These are phyloP conservation scores for Sebastes steindachneri DNA, from an alignment of 2,797 vertebrate genomes.

Conservation along the genomic window DNA sequence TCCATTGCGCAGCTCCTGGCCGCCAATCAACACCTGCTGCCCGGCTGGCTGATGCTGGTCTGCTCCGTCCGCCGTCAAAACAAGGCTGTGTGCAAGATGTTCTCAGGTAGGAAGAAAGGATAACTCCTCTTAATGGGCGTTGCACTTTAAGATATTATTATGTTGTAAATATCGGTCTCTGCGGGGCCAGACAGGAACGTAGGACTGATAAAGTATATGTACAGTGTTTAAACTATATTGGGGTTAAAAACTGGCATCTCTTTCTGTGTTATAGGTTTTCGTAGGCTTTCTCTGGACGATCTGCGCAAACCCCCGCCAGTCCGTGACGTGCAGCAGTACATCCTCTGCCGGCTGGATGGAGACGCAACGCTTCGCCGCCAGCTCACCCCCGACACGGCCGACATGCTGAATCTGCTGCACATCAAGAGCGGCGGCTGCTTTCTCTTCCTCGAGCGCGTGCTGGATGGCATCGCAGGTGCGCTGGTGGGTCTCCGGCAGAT, in stretches of 20 bases:
- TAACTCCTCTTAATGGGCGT: not conserved
- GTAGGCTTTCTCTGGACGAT: constrained; percentile 85
- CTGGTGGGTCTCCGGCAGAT: constrained; percentile 84
- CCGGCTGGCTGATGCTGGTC: constrained; percentile 86
- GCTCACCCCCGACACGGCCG: constrained; percentile 85
- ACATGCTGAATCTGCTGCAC: constrained; percentile 88
- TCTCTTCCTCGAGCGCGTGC: constrained; percentile 87
- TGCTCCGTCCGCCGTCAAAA: constrained; percentile 86
- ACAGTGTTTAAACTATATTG: not conserved
- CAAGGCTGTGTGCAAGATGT: constrained; percentile 84
- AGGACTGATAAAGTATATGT: not conserved
- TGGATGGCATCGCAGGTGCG: constrained; percentile 83
- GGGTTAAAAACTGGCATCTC: not conserved
- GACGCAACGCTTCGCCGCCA: constrained; percentile 82
- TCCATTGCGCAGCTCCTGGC: constrained; percentile 84
- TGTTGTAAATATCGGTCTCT: not conserved
- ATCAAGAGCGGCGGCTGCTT: constrained; percentile 89
- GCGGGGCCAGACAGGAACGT: not conserved
- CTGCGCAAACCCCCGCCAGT: constrained; percentile 82
- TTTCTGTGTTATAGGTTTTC: constrained; percentile 77
- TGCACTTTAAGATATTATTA: not conserved
- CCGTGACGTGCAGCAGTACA: constrained; percentile 87
- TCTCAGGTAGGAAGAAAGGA: constrained; percentile 76
- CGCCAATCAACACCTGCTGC: constrained; percentile 82
- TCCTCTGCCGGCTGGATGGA: constrained; percentile 84